Percentiles rank a stretch among this genome's conserved stretches.
Evolutionary conservation across 2,888 invertebrate species (phyloP).

Genomic region (Gisinianus flammeolus): DNA sequence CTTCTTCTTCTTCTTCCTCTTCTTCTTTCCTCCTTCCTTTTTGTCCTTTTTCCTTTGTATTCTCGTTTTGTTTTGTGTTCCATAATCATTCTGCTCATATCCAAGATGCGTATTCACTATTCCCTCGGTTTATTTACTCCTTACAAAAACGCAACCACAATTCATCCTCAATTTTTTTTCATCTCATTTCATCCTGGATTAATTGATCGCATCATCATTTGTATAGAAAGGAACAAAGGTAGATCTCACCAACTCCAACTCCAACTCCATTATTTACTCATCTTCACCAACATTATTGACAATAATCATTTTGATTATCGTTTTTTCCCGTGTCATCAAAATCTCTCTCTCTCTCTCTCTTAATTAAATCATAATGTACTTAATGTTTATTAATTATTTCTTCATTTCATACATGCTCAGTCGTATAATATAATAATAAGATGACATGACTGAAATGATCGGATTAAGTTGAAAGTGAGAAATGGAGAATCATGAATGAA

Average conservation of each 20-base stretch:
- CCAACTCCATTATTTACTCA: neutral
- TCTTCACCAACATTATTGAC: constrained; percentile 11
- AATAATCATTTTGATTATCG: no score
- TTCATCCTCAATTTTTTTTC: neutral
- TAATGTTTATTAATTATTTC: no score
- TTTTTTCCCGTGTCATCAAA: no score
- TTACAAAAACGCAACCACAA: neutral
- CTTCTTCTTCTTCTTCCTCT: neutral
- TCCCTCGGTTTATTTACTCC: no score
- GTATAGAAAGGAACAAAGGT: neutral
- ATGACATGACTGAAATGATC: no score
- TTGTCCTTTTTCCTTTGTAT: neutral
- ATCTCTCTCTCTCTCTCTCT: no score
- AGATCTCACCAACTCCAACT: neutral
- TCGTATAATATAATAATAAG: no score
- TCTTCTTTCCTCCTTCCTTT: neutral
- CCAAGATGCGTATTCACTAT: neutral
- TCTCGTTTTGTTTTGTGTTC: neutral
- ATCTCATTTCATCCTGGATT: neutral
- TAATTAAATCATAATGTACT: no score
- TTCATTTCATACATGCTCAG: no score
- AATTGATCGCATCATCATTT: neutral
- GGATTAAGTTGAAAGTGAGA: no score
- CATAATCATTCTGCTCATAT: neutral
- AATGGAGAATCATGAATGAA: no score